Percentiles rank a stretch among this genome's conserved stretches.
Evolutionary conservation across 2,113 vertebrate genomes (phyloP).

Genomic region (Noctilio leporinus): DNA sequence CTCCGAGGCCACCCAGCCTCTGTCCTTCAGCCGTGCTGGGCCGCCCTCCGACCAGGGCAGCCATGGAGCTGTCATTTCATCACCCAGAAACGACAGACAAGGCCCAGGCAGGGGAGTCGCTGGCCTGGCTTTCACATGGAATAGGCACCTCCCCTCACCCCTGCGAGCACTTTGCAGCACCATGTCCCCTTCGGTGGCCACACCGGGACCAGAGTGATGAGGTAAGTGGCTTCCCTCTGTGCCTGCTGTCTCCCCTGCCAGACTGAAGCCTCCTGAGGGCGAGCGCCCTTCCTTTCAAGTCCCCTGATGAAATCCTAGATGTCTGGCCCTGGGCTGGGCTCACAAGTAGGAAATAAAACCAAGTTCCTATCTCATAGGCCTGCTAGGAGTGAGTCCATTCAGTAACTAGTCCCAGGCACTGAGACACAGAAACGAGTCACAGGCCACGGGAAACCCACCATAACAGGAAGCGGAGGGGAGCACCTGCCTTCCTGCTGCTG

Average conservation of each 20-base stretch:
- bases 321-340: neutral
- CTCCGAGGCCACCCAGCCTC: neutral
- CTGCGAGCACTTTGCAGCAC: neutral
- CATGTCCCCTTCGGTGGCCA: rapidly evolving
- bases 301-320: neutral
- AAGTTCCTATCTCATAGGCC: neutral
- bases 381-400: neutral
- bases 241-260: neutral
- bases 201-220: rapidly evolving
- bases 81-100: neutral
- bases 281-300: neutral
- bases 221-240: neutral
- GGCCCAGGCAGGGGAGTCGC: neutral
- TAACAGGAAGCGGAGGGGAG: neutral
- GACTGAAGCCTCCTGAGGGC: neutral
- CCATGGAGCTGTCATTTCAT: rapidly evolving
- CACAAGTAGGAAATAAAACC: neutral
- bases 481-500: neutral
- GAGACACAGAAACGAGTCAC: neutral
- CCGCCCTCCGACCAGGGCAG: rapidly evolving
- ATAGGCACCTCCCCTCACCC: neutral
- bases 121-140: neutral
- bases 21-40: neutral
- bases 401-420: rapidly evolving
- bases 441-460: neutral